Percentiles rank a stretch among this genome's conserved stretches.
Conservation (phyloP, 2,113 vertebrate species). For the Thryonomys swinderianus region DNA sequence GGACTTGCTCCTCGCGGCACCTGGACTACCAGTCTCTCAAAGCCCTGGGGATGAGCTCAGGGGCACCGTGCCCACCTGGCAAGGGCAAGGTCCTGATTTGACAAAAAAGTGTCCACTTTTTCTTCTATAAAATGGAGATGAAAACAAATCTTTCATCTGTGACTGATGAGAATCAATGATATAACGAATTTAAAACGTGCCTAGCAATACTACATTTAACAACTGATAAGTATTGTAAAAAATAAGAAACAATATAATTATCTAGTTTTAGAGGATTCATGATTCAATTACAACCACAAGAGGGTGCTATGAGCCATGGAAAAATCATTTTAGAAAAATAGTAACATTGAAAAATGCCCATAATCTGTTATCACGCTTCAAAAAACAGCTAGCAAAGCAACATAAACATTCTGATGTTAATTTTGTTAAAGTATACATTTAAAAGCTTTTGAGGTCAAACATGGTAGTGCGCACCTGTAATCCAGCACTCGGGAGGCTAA, state of each 20-base stretch:
- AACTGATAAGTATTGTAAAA: slow-evolving; percentile 35
- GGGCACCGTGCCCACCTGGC: no score
- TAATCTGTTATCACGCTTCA: background rate
- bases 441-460: background rate
- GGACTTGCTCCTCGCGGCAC: background rate
- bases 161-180: background rate
- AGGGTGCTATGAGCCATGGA: background rate
- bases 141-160: slow-evolving; percentile 13
- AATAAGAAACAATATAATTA: slow-evolving; percentile 1
- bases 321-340: slow-evolving; percentile 48
- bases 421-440: background rate
- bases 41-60: background rate
- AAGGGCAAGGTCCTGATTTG: no score
- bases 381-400: slow-evolving; percentile 23
- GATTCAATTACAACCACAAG: background rate
- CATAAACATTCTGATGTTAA: background rate
- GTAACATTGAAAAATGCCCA: slow-evolving; percentile 6
- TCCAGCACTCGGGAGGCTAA: background rate
- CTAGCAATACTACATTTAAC: background rate
- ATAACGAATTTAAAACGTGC: slow-evolving; percentile 40
- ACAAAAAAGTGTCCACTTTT: background rate
- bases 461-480: background rate
- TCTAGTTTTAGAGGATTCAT: background rate
- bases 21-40: background rate
- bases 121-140: background rate